Base-by-base conservation (phyloP, 2,797 vertebrate species). In the Crenichthys baileyi region DNA sequence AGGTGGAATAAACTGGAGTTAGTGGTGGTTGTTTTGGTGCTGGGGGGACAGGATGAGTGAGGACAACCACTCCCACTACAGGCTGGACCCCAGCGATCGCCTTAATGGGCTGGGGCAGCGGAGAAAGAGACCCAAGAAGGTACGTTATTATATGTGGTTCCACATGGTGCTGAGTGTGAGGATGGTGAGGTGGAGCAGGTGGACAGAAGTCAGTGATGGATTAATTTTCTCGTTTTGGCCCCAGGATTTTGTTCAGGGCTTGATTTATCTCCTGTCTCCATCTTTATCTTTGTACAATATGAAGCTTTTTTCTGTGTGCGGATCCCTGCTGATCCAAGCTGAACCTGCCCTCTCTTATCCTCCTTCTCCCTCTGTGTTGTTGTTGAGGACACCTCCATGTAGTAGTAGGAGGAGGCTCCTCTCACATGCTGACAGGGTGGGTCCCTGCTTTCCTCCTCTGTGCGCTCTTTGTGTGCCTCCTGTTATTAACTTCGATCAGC, bases 111-210 rank as follows among this genome's bases (percentile, higher is more conserved):
- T 95, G 71, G 96, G 93, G 9, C 96, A 96, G 91, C 90, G 96
- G 75, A 96, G 96, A 63, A 98, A 96, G 87, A 96, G 93, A 94
- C 97, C 98, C 89, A 97, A 95, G 88, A 99, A 98, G 98, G 98
- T 98, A 96, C 86, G 91, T 68, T 79, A 60, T 60, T 61, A 72
- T 75, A 81, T 53, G 72, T 63, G 70, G 70, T 73, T 48, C 46
- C 84, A 83, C 74, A 78, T 88, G 85, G 82, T 56, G 0, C 7
- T 12, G 5, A n/a, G 12, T 39, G 72, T 58, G 63, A 46, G 70
- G 8, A 41, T 61, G 51, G n/a, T 41, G 70, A 72, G 67, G 26
- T 36, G 74, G 70, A 71, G 84, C 65, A 79, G 81, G 78, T 80
- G 79, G 67, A 77, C 58, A 39, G 50, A 1, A 55, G 70, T 58